Evolutionary conservation across 2,797 vertebrate species (phyloP), one percentile per base, ranked within the genome.

Genomic region (Acropternis orthonyx): DNA sequence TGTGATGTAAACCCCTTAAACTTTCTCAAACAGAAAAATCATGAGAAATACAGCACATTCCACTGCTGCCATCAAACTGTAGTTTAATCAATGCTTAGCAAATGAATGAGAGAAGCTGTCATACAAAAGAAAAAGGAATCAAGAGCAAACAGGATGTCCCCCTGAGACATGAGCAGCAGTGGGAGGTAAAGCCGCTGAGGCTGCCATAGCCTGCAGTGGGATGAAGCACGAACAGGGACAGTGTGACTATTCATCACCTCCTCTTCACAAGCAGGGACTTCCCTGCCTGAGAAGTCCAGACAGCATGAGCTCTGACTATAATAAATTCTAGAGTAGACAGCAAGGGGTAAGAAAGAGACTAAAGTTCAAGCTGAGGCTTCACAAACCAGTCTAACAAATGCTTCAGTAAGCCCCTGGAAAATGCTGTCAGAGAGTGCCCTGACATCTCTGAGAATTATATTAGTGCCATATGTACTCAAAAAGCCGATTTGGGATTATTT

Each of bases 131-230:
- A 78, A 61, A 86, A 3, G 10, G 36, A 41, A 51, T 28, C 20
- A 52, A 54, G n/a, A 76, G 55, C 0, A 0, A 56, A 27, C 34
- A 82, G 52, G 63, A 52, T 9, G 13, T 65, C 58, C 78, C 1
- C 1, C 66, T 51, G 66, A 65, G 55, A n/a, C 41, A 34, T 0
- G 3, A 80, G 46, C 34, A 36, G 10, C 8, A 23, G n/a, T 0
- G 14, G 61, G 54, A 89, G 44, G 44, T 17, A 39, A 78, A 78
- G 52, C 18, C 0, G 1, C 51, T n/a, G 67, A 69, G 46, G 39
- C 49, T 81, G 74, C 43, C 56, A 34, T 43, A 54, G 44, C 3
- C 48, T 56, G 41, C 65, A 16, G 44, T 2, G 62, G 46, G 44
- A 67, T 28, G 41, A 56, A 75, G 85, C 61, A 67, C 0, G 0